Conservation (phyloP, 1,140 invertebrate genomes). For the Helicoverpa zea region DNA sequence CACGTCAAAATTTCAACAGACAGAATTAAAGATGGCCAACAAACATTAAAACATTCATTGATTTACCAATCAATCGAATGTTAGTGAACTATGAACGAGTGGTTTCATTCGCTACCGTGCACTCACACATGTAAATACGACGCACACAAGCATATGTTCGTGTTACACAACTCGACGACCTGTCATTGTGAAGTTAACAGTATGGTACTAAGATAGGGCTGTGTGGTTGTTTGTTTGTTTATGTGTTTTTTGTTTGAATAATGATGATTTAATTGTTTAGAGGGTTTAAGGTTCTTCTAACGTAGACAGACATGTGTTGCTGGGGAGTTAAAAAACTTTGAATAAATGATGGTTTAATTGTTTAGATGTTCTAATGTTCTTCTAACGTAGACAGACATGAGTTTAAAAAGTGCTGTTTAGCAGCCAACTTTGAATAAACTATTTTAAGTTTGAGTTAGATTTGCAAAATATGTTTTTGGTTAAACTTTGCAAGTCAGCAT, state of each 20-base stretch:
- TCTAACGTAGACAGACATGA: too few species aligned
- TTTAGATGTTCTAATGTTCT: too few species aligned
- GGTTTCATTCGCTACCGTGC: slow-evolving; percentile 24
- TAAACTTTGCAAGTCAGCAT: too few species aligned
- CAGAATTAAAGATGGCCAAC: too few species aligned
- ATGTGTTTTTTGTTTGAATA: not conserved
- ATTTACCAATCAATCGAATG: slow-evolving; percentile 38
- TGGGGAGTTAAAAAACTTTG: too few species aligned
- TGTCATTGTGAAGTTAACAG: slow-evolving; percentile 50
- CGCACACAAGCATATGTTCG: slow-evolving; percentile 39
- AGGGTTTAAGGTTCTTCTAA: too few species aligned
- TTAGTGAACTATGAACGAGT: slow-evolving; percentile 31
- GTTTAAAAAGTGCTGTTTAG: too few species aligned
- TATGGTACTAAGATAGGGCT: slow-evolving; percentile 42
- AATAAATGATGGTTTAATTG: too few species aligned
- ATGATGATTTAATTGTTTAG: not conserved
- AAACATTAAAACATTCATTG: not conserved
- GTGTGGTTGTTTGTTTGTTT: slow-evolving; percentile 17
- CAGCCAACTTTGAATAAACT: too few species aligned
- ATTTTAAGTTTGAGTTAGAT: not conserved
- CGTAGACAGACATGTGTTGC: too few species aligned
- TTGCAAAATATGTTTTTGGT: not conserved
- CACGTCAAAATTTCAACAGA: not conserved
- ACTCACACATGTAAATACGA: slow-evolving; percentile 3
- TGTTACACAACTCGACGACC: slow-evolving; percentile 41